These are phyloP conservation scores for Gobiocypris rarus DNA, from an alignment of 2,113 vertebrate species.

Conservation along the genomic window DNA sequence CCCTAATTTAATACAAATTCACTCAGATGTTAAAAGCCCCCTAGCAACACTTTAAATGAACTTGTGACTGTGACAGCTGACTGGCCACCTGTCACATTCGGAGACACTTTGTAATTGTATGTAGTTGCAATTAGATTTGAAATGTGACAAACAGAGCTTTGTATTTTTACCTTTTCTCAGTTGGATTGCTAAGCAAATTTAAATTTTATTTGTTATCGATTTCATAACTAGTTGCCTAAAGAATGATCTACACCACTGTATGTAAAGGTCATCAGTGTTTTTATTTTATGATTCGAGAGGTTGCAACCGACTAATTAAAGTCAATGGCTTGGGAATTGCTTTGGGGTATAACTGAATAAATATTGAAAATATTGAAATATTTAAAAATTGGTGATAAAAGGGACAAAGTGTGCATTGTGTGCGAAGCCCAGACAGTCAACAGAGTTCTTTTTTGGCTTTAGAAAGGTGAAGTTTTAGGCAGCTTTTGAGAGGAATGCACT, in stretches of 20 bases:
- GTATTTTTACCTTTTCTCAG: not conserved
- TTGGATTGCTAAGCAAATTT: not conserved
- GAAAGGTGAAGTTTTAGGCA: not conserved
- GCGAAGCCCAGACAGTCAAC: constrained; percentile 2
- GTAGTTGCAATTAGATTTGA: too few relatives aligned
- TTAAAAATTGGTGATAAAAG: constrained; percentile 2
- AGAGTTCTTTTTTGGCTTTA: not conserved
- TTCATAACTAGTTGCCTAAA: not conserved
- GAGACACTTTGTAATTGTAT: not conserved
- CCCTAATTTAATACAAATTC: not conserved
- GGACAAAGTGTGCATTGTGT: constrained; percentile 19
- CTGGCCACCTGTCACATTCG: constrained; percentile 17
- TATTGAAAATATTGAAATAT: not conserved
- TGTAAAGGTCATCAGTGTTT: not conserved
- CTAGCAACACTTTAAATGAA: not conserved
- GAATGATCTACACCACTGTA: not conserved
- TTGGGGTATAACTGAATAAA: not conserved
- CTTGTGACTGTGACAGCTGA: not conserved
- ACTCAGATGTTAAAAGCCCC: not conserved
- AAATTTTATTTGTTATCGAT: not conserved
- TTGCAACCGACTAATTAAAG: not conserved
- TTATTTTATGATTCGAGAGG: not conserved
- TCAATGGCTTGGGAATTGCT: not conserved
- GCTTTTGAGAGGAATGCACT: constrained; percentile 53
- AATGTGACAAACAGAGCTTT: not conserved